A percentile compares a stretch with the other conserved stretches of the same genome.
Conservation (phyloP, 2,113 vertebrate genomes). For the Phalacrocorax pelagicus region DNA sequence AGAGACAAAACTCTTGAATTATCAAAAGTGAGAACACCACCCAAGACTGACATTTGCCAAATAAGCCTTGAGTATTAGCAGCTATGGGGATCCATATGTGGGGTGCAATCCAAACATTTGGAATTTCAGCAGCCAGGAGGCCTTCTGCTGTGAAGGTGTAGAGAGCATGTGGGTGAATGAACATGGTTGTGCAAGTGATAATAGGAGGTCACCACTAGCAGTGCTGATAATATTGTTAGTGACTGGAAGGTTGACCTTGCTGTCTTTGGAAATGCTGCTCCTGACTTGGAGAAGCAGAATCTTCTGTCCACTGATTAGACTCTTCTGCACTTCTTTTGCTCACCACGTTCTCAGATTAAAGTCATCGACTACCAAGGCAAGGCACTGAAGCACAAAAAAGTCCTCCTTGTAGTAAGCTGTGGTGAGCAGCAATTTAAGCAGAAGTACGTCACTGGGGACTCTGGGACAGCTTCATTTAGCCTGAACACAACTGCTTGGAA, state of each 20-base stretch:
- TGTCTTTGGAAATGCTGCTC: neutral
- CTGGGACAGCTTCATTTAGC: conserved; percentile 42
- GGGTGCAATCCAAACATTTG: neutral
- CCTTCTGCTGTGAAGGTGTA: neutral
- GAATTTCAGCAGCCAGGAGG: neutral
- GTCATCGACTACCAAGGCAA: conserved; percentile 31
- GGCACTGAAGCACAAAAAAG: neutral
- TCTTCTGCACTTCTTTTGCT: neutral
- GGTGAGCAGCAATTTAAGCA: neutral
- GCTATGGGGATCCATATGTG: neutral
- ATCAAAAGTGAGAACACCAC: neutral
- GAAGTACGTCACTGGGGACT: conserved; percentile 14
- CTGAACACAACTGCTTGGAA: conserved; percentile 46
- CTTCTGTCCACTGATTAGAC: neutral
- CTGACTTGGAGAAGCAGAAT: neutral
- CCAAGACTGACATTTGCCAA: neutral
- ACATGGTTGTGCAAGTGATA: neutral
- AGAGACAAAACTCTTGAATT: neutral
- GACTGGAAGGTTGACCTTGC: neutral
- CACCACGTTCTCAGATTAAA: conserved; percentile 9
- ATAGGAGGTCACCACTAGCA: neutral
- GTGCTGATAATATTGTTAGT: neutral
- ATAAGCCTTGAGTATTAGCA: neutral
- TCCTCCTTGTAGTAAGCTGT: neutral
- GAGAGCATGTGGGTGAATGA: neutral